Conservation (phyloP, 2,113 vertebrate genomes). For the Anarrhichthys ocellatus region DNA sequence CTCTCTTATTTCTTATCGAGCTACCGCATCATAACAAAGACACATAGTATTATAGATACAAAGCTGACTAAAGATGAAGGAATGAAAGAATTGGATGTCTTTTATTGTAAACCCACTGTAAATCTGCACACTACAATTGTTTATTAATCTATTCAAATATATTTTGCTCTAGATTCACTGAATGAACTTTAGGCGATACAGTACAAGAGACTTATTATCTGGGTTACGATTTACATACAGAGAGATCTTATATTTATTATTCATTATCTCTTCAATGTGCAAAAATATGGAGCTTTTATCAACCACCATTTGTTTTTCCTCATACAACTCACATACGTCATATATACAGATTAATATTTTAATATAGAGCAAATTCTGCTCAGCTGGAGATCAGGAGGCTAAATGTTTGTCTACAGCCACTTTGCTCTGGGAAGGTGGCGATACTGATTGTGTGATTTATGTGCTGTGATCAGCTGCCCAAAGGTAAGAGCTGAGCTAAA, state of each 20-base stretch:
- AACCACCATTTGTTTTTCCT: not conserved
- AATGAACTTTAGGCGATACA: not conserved
- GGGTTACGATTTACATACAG: not conserved
- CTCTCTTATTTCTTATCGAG: constrained; percentile 16
- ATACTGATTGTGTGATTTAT: not conserved
- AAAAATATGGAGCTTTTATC: not conserved
- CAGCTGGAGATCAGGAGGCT: constrained; percentile 2
- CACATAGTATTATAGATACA: not conserved
- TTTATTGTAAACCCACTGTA: too few species aligned
- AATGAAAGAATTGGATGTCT: constrained; percentile 1
- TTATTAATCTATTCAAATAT: constrained; percentile 2
- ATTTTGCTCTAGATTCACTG: constrained; percentile 3
- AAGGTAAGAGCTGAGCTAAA: not conserved
- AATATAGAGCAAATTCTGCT: not conserved
- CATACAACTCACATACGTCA: not conserved
- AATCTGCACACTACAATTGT: not conserved
- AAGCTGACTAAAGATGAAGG: not conserved
- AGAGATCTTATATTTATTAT: not conserved
- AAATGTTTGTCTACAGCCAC: not conserved
- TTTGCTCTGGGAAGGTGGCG: not conserved
- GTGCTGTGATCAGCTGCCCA: not conserved
- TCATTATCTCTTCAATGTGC: not conserved
- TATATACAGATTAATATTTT: not conserved
- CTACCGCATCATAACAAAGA: constrained; percentile 13
- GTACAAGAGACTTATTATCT: constrained; percentile 8